phyloP scores from a whole-genome alignment of 92 coral and sea anemone genomes.

The Hydrozoanthus gracilis region DNA sequence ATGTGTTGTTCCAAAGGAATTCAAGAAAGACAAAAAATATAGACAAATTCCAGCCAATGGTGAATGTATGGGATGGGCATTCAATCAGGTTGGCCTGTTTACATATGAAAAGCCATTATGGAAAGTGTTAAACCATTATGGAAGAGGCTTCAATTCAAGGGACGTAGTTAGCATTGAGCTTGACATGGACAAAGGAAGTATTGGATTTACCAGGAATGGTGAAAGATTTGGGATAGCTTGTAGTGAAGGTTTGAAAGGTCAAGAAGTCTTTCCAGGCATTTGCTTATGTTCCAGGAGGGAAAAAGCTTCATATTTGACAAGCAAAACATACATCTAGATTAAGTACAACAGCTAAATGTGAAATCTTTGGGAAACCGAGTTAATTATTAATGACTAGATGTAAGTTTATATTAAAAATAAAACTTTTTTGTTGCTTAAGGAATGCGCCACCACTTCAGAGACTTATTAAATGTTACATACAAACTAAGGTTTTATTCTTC shows the following conservation, averaged over 20 bases:
- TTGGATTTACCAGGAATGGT: conserved; percentile 83
- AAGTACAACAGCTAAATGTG: too few relatives aligned
- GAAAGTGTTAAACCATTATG: conserved; percentile 66
- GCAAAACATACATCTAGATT: conserved; percentile 67
- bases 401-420: too few relatives aligned
- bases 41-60: conserved; percentile 74
- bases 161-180: conserved; percentile 83
- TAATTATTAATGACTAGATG: too few relatives aligned
- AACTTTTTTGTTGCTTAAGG: too few relatives aligned
- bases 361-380: too few relatives aligned
- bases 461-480: too few relatives aligned
- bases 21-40: conserved; percentile 58
- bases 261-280: conserved; percentile 83
- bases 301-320: conserved; percentile 77
- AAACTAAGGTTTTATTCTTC: too few relatives aligned
- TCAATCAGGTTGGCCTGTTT: conserved; percentile 76
- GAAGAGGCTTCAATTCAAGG: conserved; percentile 71
- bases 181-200: conserved; percentile 78
- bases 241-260: conserved; percentile 69
- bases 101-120: conserved; percentile 88
- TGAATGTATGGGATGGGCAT: conserved; percentile 76
- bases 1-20: conserved; percentile 76
- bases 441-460: too few relatives aligned
- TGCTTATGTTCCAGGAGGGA: conserved; percentile 76
- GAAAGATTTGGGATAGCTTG: conserved; percentile 77